Evolutionary conservation across 2,888 invertebrate species (phyloP).

Genomic region (Metalampra italica): DNA sequence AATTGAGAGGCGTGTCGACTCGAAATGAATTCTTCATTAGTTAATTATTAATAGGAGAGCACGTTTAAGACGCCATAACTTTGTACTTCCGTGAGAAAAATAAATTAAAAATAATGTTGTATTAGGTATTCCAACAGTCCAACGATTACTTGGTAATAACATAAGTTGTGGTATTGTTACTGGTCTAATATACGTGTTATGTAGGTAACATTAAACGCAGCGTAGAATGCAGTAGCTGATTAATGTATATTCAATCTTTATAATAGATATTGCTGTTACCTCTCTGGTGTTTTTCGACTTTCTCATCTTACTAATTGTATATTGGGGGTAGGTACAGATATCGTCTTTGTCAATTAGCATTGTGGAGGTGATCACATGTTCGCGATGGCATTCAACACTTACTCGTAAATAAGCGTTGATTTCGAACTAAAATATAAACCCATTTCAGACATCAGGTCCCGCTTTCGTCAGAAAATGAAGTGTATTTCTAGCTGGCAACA

Average conservation of each 20-base stretch:
- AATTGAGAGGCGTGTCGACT: constrained; percentile 48
- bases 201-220: constrained; percentile 58
- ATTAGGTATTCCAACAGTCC: constrained; percentile 48
- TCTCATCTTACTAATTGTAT: constrained; percentile 59
- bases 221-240: constrained; percentile 67
- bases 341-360: constrained; percentile 71
- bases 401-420: too few relatives aligned
- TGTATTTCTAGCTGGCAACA: too few relatives aligned
- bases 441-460: too few relatives aligned
- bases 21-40: constrained; percentile 7
- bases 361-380: constrained; percentile 30
- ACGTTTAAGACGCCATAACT: constrained; percentile 37
- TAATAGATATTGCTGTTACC: constrained; percentile 61
- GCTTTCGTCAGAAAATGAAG: too few relatives aligned
- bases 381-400: constrained; percentile 19
- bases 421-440: too few relatives aligned
- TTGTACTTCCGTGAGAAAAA: constrained; percentile 41
- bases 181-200: constrained; percentile 60
- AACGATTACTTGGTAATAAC: constrained; percentile 44
- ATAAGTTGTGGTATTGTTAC: constrained; percentile 52
- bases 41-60: constrained; percentile 25
- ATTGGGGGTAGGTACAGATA: constrained; percentile 66
- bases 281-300: constrained; percentile 58
- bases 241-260: constrained; percentile 67
- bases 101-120: constrained; percentile 24